Percentiles rank a stretch among this genome's conserved stretches.
Conservation (phyloP, 2,888 invertebrate genomes). For the Acanthosepion pharaonis region DNA sequence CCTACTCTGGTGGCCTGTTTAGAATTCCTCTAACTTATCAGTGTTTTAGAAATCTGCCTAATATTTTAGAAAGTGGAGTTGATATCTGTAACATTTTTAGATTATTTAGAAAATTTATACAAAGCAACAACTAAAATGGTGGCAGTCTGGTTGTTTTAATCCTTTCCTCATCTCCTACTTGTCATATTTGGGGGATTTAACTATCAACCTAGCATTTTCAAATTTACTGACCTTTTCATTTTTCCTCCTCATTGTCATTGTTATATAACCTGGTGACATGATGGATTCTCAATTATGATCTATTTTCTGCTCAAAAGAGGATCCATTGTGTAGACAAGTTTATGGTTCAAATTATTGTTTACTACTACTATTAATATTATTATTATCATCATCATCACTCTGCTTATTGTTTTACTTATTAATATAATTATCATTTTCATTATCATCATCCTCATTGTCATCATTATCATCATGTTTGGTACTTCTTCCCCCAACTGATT, state of each 20-base stretch:
- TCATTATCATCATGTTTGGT: background rate
- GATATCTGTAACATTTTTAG: too few species aligned
- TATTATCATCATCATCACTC: background rate
- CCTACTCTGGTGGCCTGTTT: background rate
- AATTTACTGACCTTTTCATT: background rate
- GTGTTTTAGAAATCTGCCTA: too few species aligned
- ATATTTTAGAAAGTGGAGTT: too few species aligned
- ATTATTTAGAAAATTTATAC: background rate
- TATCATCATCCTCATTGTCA: background rate
- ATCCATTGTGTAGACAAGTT: conserved; percentile 21
- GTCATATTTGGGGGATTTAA: too few species aligned
- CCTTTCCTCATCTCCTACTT: background rate
- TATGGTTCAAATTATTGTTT: conserved; percentile 13
- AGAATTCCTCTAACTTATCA: background rate
- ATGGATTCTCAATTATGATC: conserved; percentile 16
- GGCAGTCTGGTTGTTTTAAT: background rate
- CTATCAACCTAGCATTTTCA: background rate
- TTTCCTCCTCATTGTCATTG: background rate
- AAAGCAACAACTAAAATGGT: conserved; percentile 24
- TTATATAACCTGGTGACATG: background rate
- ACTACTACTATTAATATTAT: background rate
- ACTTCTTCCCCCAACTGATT: background rate
- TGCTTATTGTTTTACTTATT: background rate
- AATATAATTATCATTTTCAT: background rate
- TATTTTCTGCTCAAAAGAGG: background rate